A percentile compares a stretch with the other conserved stretches of the same genome.
phyloP scores from a whole-genome alignment of 1,140 invertebrate genomes.

The Drosophila bocki region DNA sequence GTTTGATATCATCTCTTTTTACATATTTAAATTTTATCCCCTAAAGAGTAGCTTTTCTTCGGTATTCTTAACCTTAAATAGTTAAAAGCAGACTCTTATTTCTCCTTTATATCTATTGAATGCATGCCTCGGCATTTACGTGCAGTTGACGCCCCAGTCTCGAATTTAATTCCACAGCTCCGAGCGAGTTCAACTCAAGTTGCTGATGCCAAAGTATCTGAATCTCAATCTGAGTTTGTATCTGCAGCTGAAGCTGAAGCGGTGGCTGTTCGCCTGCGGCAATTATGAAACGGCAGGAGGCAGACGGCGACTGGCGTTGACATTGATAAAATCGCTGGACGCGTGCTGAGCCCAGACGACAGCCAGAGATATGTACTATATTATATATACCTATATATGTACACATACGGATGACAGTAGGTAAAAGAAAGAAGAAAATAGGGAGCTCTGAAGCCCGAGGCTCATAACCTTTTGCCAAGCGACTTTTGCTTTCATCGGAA shows the following conservation, averaged over 20 bases:
- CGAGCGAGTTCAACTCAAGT: slow-evolving; percentile 8
- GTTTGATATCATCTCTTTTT: background rate
- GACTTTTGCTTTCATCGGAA: slow-evolving; percentile 52
- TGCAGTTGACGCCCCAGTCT: slow-evolving; percentile 32
- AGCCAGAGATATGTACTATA: slow-evolving; percentile 19
- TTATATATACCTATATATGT: slow-evolving; percentile 4
- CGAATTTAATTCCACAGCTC: slow-evolving; percentile 26
- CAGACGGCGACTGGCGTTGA: slow-evolving; percentile 62
- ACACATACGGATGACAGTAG: slow-evolving; percentile 15
- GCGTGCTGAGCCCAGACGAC: slow-evolving; percentile 64
- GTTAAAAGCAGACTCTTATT: background rate
- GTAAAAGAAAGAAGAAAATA: slow-evolving; percentile 16
- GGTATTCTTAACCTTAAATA: background rate
- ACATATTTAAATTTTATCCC: background rate
- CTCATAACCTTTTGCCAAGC: slow-evolving; percentile 23
- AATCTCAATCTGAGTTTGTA: slow-evolving; percentile 13
- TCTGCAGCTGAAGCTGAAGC: slow-evolving; percentile 55
- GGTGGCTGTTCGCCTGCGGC: slow-evolving; percentile 44
- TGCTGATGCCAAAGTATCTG: slow-evolving; percentile 13
- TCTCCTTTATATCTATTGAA: slow-evolving; percentile 44
- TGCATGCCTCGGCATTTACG: slow-evolving; percentile 37
- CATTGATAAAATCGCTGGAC: slow-evolving; percentile 78
- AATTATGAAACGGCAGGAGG: slow-evolving; percentile 59
- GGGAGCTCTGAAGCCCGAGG: background rate
- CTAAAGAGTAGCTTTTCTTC: slow-evolving; percentile 1